Evolutionary conservation across 2,797 vertebrate species (phyloP), one percentile per base, ranked within the genome.

Genomic region (Rhinichthys osculus): DNA sequence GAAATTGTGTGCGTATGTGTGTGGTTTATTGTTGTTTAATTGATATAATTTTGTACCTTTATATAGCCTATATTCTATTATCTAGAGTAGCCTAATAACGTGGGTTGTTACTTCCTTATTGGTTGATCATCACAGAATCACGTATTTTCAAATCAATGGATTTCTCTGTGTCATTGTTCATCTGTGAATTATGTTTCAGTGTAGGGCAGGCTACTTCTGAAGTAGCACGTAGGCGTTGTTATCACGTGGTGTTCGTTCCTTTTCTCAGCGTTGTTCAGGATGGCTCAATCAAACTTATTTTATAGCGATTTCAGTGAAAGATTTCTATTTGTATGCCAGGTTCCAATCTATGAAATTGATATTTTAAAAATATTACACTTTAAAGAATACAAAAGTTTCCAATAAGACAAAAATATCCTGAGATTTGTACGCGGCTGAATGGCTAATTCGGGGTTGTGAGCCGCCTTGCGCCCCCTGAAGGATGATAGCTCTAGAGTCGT

Each of bases 401-500:
- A 3, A 27, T 27, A 42, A 64, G 23, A 64, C n/a, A 21, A 33
- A 27, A 5, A 33, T 2, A 23, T 33, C 13, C 4, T 1, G 19
- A 67, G 0, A 17, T 69, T n/a, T 52, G 7, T 52, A 52, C 7
- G 44, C 35, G 62, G 0, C 0, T 47, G 42, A 80, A 19, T 40
- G 27, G 78, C 50, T 7, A 5, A 40, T 11, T 30, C 8, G 5
- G 10, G 17, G 8, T 1, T 76, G 7, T 50, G 82, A 66, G 72
- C 82, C 72, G 23, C 10, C 44, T 1, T 7, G 52, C 83, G 83
- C 74, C 83, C 83, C 76, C 83, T 78, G 4, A 11, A 9, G 83
- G 19, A 44, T 8, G 4, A 66, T 5, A 5, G 0, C 1, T 1
- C 1, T 7, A 6, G 8, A 23, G n/a, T n/a, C 6, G 14, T 21